phyloP scores from a whole-genome alignment of 1,140 invertebrate genomes.

The Zaprionus ghesquierei region DNA sequence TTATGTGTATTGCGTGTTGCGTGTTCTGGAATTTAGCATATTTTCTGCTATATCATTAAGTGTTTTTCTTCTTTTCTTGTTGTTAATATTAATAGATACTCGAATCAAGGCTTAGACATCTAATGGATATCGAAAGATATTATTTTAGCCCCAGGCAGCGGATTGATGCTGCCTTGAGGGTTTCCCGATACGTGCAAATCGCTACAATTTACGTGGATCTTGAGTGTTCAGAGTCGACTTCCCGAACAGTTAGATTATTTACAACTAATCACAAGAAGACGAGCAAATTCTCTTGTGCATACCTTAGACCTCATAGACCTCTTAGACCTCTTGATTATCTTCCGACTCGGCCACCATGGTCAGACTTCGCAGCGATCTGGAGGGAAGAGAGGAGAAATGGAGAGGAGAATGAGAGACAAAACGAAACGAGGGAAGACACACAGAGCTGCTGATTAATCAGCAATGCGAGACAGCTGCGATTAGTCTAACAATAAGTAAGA shows the following conservation, averaged over 20 bases:
- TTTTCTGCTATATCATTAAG: neutral
- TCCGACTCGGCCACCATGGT: constrained; percentile 76
- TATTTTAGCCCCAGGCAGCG: neutral
- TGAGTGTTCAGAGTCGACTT: constrained; percentile 28
- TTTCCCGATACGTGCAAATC: neutral
- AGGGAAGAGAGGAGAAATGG: neutral
- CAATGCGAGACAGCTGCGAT: constrained; percentile 4
- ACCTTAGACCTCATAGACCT: neutral
- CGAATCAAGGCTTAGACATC: constrained; percentile 5
- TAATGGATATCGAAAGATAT: constrained; percentile 18
- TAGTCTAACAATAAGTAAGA: constrained; percentile 16
- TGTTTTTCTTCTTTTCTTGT: neutral
- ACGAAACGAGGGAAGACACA: neutral
- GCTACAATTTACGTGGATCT: constrained; percentile 1
- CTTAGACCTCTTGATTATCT: constrained; percentile 73
- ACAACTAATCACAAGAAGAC: constrained; percentile 78
- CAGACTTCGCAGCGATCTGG: constrained; percentile 79
- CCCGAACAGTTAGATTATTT: constrained; percentile 68
- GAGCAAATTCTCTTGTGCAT: constrained; percentile 46
- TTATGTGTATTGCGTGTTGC: neutral
- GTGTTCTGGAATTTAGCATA: neutral
- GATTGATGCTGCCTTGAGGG: neutral
- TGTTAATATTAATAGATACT: constrained; percentile 24
- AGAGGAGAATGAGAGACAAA: neutral
- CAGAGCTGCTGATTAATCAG: constrained; percentile 24